A percentile compares a stretch with the other conserved stretches of the same genome.
These are phyloP conservation scores for Tinamus guttatus DNA, from an alignment of 2,113 vertebrate genomes.

Conservation along the genomic window DNA sequence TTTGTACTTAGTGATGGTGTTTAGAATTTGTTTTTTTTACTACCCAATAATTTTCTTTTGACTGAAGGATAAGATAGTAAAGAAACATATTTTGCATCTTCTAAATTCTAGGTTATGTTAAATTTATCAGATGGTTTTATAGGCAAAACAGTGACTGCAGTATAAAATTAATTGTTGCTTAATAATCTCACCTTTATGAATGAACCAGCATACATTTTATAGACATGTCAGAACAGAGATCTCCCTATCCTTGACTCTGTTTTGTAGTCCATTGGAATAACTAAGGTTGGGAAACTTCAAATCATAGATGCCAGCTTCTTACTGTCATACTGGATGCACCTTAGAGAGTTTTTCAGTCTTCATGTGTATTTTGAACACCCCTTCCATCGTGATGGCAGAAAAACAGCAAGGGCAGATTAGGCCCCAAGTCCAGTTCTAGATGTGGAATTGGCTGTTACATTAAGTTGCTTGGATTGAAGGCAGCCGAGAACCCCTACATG, in stretches of 20 bases:
- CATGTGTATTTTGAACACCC: neutral
- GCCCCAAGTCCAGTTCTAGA: neutral
- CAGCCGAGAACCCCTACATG: neutral
- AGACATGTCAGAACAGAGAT: neutral
- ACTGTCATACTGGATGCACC: neutral
- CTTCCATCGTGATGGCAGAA: neutral
- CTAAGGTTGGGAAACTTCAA: neutral
- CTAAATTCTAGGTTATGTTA: neutral
- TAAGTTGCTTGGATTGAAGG: neutral
- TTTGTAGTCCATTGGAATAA: neutral
- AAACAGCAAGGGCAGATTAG: neutral
- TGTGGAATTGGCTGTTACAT: neutral
- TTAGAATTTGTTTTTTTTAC: neutral
- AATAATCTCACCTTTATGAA: neutral
- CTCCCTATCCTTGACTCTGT: neutral
- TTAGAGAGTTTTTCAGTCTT: neutral
- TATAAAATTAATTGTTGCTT: neutral
- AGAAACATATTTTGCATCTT: neutral
- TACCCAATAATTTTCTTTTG: neutral
- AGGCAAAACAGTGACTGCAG: neutral
- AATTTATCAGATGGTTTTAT: neutral
- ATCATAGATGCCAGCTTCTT: neutral
- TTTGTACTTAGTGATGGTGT: neutral
- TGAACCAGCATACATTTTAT: neutral
- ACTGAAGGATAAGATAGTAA: neutral